These are phyloP conservation scores for Zygothrica quintamaculata DNA, from an alignment of 2,888 invertebrate species.

Conservation along the genomic window DNA sequence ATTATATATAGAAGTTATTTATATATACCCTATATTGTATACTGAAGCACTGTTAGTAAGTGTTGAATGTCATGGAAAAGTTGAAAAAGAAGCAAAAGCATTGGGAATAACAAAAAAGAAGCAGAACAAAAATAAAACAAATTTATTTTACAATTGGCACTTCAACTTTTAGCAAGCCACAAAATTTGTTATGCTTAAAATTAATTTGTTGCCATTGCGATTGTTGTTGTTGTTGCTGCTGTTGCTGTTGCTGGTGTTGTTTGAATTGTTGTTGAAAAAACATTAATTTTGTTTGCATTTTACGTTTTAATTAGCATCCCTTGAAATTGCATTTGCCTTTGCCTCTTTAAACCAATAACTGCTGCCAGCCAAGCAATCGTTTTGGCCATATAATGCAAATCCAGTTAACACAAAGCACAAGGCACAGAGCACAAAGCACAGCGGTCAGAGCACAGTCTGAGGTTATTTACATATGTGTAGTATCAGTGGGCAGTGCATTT, in stretches of 20 bases:
- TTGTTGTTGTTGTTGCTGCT: conserved; percentile 12
- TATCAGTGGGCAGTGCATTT: conserved; percentile 32
- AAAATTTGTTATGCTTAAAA: conserved; percentile 52
- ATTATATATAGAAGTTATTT: too few species aligned
- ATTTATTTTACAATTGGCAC: conserved; percentile 54
- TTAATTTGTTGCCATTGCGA: conserved; percentile 37
- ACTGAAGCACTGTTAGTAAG: too few species aligned
- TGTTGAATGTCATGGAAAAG: too few species aligned
- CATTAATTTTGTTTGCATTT: conserved; percentile 25
- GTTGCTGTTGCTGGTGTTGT: conserved; percentile 10
- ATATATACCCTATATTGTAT: too few species aligned
- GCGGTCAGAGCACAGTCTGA: too few species aligned
- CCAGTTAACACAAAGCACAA: conserved; percentile 22
- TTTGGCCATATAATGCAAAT: conserved; percentile 12
- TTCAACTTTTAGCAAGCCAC: conserved; percentile 46
- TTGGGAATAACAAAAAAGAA: not conserved
- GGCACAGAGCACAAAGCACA: too few species aligned
- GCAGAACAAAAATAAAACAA: conserved; percentile 6
- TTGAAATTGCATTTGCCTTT: not conserved
- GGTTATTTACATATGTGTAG: conserved; percentile 5
- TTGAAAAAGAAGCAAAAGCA: not conserved
- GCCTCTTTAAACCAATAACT: not conserved
- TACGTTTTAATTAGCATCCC: conserved; percentile 48
- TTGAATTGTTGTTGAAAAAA: too few species aligned
- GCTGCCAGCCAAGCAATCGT: not conserved